Conservation (phyloP, 2,113 vertebrate species). For the Coregonus clupeaformis region DNA sequence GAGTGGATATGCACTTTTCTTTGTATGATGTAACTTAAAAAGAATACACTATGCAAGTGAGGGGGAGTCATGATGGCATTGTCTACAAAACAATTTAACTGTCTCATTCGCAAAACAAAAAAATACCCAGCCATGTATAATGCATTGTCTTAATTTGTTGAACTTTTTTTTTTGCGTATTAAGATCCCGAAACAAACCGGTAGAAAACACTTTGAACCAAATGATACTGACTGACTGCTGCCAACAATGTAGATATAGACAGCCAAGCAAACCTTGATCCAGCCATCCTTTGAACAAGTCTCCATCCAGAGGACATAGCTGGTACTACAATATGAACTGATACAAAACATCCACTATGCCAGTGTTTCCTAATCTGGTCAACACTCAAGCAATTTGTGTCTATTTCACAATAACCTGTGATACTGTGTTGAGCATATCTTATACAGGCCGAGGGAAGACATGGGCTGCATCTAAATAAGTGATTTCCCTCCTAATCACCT, state of each 20-base stretch:
- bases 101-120: neutral
- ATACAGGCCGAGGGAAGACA: too few species aligned
- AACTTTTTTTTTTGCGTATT: neutral
- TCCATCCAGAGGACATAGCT: constrained; percentile 15
- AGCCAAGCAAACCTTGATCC: neutral
- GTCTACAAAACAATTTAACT: neutral
- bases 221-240: neutral
- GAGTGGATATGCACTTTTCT: neutral
- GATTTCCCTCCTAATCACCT: too few species aligned
- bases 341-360: constrained; percentile 14
- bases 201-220: neutral
- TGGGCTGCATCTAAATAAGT: too few species aligned
- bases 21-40: neutral
- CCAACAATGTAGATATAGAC: too few species aligned
- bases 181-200: neutral
- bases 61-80: neutral
- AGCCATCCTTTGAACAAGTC: constrained; percentile 12
- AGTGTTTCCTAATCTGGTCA: too few species aligned
- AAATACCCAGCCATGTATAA: neutral
- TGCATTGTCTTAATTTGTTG: neutral
- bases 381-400: too few species aligned
- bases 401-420: too few species aligned
- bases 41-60: neutral
- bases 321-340: constrained; percentile 20
- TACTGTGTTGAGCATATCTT: too few species aligned